These are phyloP conservation scores for Linnaemya vulpina DNA, from an alignment of 2,888 invertebrate species.

Conservation along the genomic window DNA sequence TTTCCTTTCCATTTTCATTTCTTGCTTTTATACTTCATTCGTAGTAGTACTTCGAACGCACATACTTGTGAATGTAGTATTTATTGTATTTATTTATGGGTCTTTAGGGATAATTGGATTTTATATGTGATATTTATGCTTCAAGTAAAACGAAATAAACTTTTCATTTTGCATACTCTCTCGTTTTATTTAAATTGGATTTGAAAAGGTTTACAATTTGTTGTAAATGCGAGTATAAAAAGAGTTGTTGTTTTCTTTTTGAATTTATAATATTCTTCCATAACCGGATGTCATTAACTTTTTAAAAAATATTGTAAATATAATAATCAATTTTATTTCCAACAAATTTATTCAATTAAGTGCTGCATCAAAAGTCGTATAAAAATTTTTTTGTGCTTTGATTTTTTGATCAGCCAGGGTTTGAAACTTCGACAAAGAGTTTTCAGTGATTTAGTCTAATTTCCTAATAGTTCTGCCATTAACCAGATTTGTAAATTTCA, in stretches of 20 bases:
- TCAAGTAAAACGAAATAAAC: slow-evolving; percentile 34
- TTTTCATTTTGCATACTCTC: slow-evolving; percentile 45
- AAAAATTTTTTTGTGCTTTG: background rate
- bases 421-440: background rate
- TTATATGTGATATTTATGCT: slow-evolving; percentile 59
- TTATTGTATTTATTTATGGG: slow-evolving; percentile 70
- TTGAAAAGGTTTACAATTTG: slow-evolving; percentile 42
- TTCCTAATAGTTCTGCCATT: too few species aligned
- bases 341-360: background rate
- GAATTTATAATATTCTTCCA: slow-evolving; percentile 11
- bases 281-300: slow-evolving; percentile 13
- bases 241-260: slow-evolving; percentile 25
- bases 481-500: too few species aligned
- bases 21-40: background rate
- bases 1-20: background rate
- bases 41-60: slow-evolving; percentile 17
- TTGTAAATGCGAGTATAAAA: slow-evolving; percentile 32
- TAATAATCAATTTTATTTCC: background rate
- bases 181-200: slow-evolving; percentile 60
- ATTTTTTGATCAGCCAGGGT: too few species aligned
- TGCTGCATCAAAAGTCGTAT: background rate
- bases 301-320: slow-evolving; percentile 17
- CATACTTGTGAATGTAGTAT: slow-evolving; percentile 51
- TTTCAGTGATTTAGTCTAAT: too few species aligned
- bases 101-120: slow-evolving; percentile 72